Base-by-base conservation (phyloP, 2,888 invertebrate genomes). In the Auanema freiburgensis region DNA sequence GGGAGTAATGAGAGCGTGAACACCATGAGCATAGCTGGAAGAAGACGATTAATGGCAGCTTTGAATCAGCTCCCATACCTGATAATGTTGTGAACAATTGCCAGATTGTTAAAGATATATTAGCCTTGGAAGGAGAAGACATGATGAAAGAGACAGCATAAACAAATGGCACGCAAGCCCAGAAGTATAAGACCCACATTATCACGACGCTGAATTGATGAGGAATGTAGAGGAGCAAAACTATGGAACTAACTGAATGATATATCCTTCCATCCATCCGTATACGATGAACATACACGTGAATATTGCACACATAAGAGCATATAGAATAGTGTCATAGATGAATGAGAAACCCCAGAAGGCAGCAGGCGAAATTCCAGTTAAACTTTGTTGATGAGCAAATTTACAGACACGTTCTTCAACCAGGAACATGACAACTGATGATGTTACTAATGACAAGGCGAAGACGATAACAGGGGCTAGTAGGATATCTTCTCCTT, bases 121-220 rank as follows among this genome's bases (percentile, higher is more conserved):
- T 72, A 16, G 79, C 76, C 59, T 74, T 74, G 0, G 73, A 74
- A 23, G 73, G 66, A 1, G 78, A 78, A 40, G 60, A 53, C 69
- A 81, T 82, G 1, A 81, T 52, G 64, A 77, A 80, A 0, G 79
- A 79, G 11, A 71, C 67, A 11, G 76, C 72, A 56, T 79, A 81
- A 49, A 77, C 72, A 62, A 78, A 75, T 1, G 81, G 78, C 23
- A 78, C 66, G 10, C 67, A 69, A 16, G 74, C 66, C 65, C 76
- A 68, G 63, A 82, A 79, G 66, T 74, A 82, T 1, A 76, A 59
- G n/a, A 66, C 44, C 79, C 79, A 82, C 44, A 81, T 66, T 1
- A 74, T 41, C 23, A 76, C 56, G 18, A 77, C 64, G 43, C 79
- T 79, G 64, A 61, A 77, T 66, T 21, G 18, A 14, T 21, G 44